phyloP scores from a whole-genome alignment of 2,113 vertebrate species.

The Caracal caracal region DNA sequence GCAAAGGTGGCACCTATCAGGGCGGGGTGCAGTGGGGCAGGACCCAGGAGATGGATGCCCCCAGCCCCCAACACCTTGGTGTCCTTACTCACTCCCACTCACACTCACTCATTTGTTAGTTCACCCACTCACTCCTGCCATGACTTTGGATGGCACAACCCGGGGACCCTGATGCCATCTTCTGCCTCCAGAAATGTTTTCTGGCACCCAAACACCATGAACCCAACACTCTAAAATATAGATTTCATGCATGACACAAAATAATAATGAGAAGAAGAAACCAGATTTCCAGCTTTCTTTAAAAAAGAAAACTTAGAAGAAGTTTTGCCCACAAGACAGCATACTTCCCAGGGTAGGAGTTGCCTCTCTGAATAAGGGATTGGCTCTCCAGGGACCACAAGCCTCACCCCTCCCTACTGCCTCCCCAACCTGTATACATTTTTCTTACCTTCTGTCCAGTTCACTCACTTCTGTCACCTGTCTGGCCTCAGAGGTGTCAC shows the following conservation, averaged over 20 bases:
- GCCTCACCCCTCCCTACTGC: background rate
- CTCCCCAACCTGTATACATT: background rate
- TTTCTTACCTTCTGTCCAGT: background rate
- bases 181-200: background rate
- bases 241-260: background rate
- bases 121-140: background rate
- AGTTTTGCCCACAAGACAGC: background rate
- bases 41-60: background rate
- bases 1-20: slow-evolving; percentile 27
- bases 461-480: background rate
- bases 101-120: background rate
- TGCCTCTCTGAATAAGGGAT: background rate
- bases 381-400: background rate
- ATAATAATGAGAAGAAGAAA: background rate
- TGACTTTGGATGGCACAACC: background rate
- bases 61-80: too few relatives aligned
- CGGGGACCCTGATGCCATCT: background rate
- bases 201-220: background rate
- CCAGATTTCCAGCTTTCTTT: background rate
- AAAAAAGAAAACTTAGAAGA: background rate
- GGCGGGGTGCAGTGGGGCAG: accelerated
- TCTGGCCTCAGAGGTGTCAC: background rate
- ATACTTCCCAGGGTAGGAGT: background rate
- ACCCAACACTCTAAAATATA: background rate
- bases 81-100: background rate